Evolutionary conservation across 2,888 invertebrate species (phyloP).

Genomic region (Latrodectus elegans): DNA sequence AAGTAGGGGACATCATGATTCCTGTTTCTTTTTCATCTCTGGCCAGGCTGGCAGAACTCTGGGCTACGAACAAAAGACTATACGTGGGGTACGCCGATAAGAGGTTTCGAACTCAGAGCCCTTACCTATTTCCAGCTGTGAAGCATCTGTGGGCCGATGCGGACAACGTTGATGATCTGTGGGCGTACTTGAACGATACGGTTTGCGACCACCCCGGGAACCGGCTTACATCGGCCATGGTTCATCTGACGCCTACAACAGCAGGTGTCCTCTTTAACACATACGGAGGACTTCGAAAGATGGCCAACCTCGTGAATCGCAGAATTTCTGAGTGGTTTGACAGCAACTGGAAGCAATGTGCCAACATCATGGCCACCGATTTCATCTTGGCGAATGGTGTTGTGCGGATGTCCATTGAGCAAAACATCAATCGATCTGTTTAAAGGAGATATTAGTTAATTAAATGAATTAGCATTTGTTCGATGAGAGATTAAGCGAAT

Average conservation of each 20-base stretch:
- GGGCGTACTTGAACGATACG: constrained; percentile 76
- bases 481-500: too few relatives aligned
- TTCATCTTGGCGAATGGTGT: constrained; percentile 71
- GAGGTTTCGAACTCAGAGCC: constrained; percentile 72
- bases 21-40: constrained; percentile 77
- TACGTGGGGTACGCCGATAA: constrained; percentile 80
- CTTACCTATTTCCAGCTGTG: constrained; percentile 62
- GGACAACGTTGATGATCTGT: constrained; percentile 78
- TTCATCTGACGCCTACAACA: constrained; percentile 69
- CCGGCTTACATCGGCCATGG: constrained; percentile 68
- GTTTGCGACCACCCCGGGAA: constrained; percentile 49
- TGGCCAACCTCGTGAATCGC: constrained; percentile 70
- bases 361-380: constrained; percentile 70
- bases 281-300: constrained; percentile 70
- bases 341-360: constrained; percentile 70
- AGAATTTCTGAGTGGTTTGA: constrained; percentile 67
- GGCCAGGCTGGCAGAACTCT: constrained; percentile 80
- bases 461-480: too few relatives aligned
- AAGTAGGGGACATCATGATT: constrained; percentile 79
- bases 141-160: constrained; percentile 80
- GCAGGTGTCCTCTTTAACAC: constrained; percentile 52
- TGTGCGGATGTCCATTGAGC: constrained; percentile 66
- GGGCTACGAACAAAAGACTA: constrained; percentile 78
- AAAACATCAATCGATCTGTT: constrained; percentile 39
- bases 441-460: too few relatives aligned